These are phyloP conservation scores for Menidia menidia DNA, from an alignment of 2,797 vertebrate genomes.

Conservation along the genomic window DNA sequence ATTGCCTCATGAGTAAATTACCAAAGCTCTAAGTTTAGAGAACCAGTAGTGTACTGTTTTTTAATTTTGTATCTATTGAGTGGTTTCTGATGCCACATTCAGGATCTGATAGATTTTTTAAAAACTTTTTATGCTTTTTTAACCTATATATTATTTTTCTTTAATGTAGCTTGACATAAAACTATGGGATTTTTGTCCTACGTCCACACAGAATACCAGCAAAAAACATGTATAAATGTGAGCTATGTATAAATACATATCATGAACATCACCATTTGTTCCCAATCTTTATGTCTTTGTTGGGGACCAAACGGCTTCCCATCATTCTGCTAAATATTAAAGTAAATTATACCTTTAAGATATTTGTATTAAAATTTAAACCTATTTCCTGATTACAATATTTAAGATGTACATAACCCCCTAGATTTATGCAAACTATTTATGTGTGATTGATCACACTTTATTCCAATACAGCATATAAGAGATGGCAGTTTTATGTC, in stretches of 20 bases:
- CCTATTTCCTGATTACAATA: constrained; percentile 22
- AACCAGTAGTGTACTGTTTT: neutral
- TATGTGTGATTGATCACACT: constrained; percentile 19
- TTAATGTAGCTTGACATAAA: neutral
- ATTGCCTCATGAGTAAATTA: neutral
- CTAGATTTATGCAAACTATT: constrained; percentile 8
- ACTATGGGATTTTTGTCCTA: neutral
- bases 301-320: constrained; percentile 8
- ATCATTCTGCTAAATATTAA: constrained; percentile 3
- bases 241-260: neutral
- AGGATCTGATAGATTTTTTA: neutral
- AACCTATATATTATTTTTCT: neutral
- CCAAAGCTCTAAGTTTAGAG: neutral
- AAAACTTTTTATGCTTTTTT: neutral
- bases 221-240: neutral
- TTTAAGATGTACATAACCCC: constrained; percentile 11
- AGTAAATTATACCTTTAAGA: neutral
- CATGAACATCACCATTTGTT: neutral
- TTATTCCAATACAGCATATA: constrained; percentile 6
- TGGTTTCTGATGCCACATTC: neutral
- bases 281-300: neutral
- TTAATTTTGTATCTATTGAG: neutral
- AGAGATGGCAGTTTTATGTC: constrained; percentile 46
- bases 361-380: constrained; percentile 12
- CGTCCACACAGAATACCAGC: neutral